These are phyloP conservation scores for Meleagris gallopavo DNA, from an alignment of 2,113 vertebrate genomes.

Conservation along the genomic window DNA sequence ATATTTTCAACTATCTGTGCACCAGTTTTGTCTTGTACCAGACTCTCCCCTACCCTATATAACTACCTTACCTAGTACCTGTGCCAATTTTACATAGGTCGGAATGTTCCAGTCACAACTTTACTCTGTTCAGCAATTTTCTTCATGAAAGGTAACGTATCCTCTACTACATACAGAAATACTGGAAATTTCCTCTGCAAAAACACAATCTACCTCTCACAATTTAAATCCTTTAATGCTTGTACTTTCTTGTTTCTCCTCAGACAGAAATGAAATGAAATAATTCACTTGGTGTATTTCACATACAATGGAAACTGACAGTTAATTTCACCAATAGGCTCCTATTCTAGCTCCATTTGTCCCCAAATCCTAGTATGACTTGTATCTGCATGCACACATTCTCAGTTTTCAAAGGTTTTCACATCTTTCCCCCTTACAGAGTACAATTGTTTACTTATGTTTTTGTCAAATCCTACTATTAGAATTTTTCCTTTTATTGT, in stretches of 20 bases:
- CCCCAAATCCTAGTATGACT: background rate
- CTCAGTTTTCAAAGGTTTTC: background rate
- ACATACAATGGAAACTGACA: background rate
- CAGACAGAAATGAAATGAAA: background rate
- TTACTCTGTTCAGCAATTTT: no score
- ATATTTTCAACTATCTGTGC: no score
- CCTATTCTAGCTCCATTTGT: background rate
- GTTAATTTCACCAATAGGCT: background rate
- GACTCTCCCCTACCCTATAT: no score
- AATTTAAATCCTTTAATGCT: background rate
- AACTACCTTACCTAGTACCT: no score
- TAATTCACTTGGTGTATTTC: background rate
- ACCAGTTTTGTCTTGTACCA: no score
- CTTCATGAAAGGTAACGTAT: no score
- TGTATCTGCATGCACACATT: background rate
- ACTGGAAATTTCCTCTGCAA: no score
- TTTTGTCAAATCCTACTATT: background rate
- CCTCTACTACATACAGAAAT: no score
- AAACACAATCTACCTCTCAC: no score
- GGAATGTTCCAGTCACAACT: no score
- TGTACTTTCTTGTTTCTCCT: background rate
- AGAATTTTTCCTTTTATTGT: background rate
- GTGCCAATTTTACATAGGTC: no score
- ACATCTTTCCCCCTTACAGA: background rate
- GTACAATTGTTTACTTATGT: background rate